phyloP scores from a whole-genome alignment of 2,113 vertebrate species.

The Oncorhynchus clarkii region DNA sequence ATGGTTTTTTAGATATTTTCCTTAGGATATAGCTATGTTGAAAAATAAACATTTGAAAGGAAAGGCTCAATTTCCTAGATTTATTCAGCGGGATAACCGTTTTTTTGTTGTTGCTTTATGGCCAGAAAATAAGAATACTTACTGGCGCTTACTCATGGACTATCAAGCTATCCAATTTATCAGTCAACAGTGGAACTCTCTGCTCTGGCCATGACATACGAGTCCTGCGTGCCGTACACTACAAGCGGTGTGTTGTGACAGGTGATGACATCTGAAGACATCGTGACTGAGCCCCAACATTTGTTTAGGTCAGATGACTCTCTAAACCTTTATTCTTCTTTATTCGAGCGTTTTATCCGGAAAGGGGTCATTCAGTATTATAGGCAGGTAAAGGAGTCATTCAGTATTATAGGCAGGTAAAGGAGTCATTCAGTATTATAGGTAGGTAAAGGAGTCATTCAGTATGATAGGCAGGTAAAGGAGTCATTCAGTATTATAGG shows the following conservation, averaged over 20 bases:
- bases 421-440: background rate
- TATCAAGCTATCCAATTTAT: background rate
- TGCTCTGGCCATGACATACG: slow-evolving; percentile 39
- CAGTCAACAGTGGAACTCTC: slow-evolving; percentile 6
- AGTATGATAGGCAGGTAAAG: too few species aligned
- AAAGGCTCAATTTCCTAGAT: background rate
- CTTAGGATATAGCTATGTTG: background rate
- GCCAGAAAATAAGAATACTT: background rate
- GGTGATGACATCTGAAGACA: slow-evolving; percentile 52
- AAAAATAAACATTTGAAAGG: background rate
- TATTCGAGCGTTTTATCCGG: slow-evolving; percentile 30
- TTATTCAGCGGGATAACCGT: background rate
- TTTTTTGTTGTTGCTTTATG: too few species aligned
- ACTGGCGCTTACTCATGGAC: too few species aligned
- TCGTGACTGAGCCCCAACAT: slow-evolving; percentile 51
- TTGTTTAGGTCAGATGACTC: slow-evolving; percentile 44
- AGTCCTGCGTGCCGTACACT: slow-evolving; percentile 13
- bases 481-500: too few species aligned
- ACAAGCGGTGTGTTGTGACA: slow-evolving; percentile 62
- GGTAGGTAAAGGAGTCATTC: background rate
- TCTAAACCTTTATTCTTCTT: slow-evolving; percentile 16
- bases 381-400: background rate
- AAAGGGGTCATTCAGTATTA: background rate
- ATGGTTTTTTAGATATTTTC: slow-evolving; percentile 36
- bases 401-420: background rate